These are phyloP conservation scores for Caenorhabditis becei DNA, from an alignment of 2,888 invertebrate genomes.

Conservation along the genomic window DNA sequence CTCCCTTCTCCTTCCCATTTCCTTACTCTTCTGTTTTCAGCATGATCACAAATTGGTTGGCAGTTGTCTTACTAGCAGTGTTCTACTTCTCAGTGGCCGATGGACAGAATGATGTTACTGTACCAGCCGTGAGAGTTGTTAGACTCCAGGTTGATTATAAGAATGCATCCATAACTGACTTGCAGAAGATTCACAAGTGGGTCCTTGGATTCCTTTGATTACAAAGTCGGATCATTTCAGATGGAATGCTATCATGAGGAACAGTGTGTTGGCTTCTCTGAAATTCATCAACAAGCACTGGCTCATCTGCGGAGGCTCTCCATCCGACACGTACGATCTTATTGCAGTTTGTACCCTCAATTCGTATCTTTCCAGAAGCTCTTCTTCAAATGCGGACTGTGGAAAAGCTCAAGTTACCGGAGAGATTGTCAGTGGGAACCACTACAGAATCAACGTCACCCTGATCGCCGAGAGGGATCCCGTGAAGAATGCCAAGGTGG, in stretches of 20 bases:
- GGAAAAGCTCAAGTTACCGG: conserved; percentile 81
- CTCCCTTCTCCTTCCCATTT: conserved; percentile 15
- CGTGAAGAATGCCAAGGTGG: conserved; percentile 79
- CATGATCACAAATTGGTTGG: conserved; percentile 23
- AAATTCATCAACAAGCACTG: conserved; percentile 81
- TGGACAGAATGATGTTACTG: conserved; percentile 53
- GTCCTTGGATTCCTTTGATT: too few species aligned
- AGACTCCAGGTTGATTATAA: conserved; percentile 72
- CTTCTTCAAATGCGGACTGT: conserved; percentile 71
- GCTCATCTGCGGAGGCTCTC: conserved; percentile 73
- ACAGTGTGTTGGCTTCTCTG: conserved; percentile 77
- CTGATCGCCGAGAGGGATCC: conserved; percentile 81
- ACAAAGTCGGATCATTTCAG: too few species aligned
- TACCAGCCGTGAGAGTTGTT: conserved; percentile 74
- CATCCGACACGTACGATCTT: conserved; percentile 59
- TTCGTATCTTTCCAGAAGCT: background rate
- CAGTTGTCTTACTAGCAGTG: background rate
- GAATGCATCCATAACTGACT: conserved; percentile 62
- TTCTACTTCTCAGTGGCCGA: background rate
- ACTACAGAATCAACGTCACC: conserved; percentile 80
- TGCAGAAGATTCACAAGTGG: conserved; percentile 69
- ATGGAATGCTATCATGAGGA: conserved; percentile 69
- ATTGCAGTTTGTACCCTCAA: too few species aligned
- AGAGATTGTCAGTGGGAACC: conserved; percentile 70
- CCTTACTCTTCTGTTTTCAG: conserved; percentile 17